Evolutionary conservation across 1,140 invertebrate species (phyloP).

Genomic region (Drosophila navojoa): DNA sequence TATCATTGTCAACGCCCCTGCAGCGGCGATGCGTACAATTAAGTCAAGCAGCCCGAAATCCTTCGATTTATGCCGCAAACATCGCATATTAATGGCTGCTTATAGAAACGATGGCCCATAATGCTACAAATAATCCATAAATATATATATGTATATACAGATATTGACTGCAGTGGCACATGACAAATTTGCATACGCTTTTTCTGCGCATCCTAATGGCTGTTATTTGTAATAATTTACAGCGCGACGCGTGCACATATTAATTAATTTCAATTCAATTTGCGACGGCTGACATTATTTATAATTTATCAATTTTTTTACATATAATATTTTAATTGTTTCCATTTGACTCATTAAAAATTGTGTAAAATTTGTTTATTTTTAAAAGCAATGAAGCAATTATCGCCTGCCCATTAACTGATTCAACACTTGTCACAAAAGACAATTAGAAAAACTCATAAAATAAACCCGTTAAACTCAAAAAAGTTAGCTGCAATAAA

Average conservation of each 20-base stretch:
- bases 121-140: constrained; percentile 53
- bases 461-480: too few relatives aligned
- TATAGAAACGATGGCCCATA: constrained; percentile 52
- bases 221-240: constrained; percentile 51
- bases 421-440: too few relatives aligned
- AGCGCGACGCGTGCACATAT: background rate
- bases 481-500: background rate
- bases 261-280: constrained; percentile 30
- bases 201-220: constrained; percentile 54
- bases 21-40: constrained; percentile 65
- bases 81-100: constrained; percentile 70
- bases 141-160: constrained; percentile 1
- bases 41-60: constrained; percentile 63
- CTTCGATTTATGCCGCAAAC: constrained; percentile 61
- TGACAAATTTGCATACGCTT: constrained; percentile 56
- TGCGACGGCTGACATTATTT: background rate
- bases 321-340: background rate
- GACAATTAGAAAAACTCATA: background rate
- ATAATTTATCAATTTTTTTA: background rate
- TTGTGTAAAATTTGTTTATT: background rate
- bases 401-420: too few relatives aligned
- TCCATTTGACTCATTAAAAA: background rate
- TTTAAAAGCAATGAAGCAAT: background rate
- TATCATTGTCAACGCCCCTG: constrained; percentile 25
- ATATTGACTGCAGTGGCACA: constrained; percentile 34